Evolutionary conservation across 2,797 vertebrate species (phyloP), one percentile per base, ranked within the genome.

Genomic region (Bovichtus diacanthus): DNA sequence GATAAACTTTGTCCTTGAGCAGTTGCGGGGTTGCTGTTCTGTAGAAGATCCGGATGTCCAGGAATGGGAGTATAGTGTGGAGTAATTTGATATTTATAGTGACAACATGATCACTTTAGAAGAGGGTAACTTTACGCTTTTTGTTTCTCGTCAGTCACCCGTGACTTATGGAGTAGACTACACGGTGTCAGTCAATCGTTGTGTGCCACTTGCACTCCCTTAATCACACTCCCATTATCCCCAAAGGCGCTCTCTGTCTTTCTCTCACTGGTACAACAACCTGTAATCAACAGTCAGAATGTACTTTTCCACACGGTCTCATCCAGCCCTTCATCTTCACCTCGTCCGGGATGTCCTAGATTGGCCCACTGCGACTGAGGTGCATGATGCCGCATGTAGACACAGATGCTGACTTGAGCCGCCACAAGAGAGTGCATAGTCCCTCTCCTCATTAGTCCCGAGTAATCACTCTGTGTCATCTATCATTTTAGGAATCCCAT

Each of bases 401-500:
- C 43, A 56, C 46, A 51, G 29, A 74, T 66, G 19, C 41, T 78
- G 78, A 84, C 80, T 70, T 70, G 64, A 70, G 68, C 1, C 5
- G 50, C 68, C 68, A 43, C 13, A 11, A 64, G 53, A 67, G 4
- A 61, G 51, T 56, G 62, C 47, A 55, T 55, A 69, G 65, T 80
- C 75, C 85, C 34, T 84, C 43, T 43, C 69, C 53, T 74, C 71
- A 44, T 78, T 74, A 82, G 56, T 31, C 51, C 54, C 16, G 55
- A 53, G 41, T 82, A 77, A 87, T 87, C 74, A 47, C 59, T 64
- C 49, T 70, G 76, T 73, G 76, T 73, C 76, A 63, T 83, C 70
- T 78, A 46, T 88, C 76, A 47, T 80, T 62, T 83, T 34, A 78
- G 76, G 82, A 84, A 71, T 29, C 44, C 49, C 66, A 77, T 90